phyloP scores from a whole-genome alignment of 2,888 invertebrate genomes.

The Blastobasis lacticolella region DNA sequence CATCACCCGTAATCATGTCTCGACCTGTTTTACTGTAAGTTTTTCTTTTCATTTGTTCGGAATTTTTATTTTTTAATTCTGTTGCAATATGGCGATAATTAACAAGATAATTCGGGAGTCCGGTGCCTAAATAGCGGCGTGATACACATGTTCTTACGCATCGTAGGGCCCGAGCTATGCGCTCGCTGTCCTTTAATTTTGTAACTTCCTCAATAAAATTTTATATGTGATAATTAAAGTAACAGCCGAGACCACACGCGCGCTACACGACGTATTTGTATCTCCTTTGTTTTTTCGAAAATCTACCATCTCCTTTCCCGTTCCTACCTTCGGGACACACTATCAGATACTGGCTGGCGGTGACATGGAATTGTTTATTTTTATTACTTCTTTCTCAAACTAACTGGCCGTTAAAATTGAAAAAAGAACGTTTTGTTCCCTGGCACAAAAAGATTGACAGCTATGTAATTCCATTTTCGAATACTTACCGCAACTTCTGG shows the following conservation, averaged over 20 bases:
- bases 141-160: constrained; percentile 25
- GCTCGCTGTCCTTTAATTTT: constrained; percentile 40
- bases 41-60: too few species aligned
- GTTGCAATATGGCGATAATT: not conserved
- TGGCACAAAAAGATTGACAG: not conserved
- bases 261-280: constrained; percentile 8
- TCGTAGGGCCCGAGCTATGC: constrained; percentile 21
- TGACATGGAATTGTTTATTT: not conserved
- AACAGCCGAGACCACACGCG: constrained; percentile 33
- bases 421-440: not conserved
- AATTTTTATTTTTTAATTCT: not conserved
- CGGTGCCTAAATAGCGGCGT: constrained; percentile 7
- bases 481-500: not conserved
- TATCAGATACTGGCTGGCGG: too few species aligned
- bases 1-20: too few species aligned
- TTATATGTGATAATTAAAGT: constrained; percentile 57
- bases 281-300: constrained; percentile 17
- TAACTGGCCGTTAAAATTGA: not conserved
- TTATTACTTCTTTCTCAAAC: not conserved
- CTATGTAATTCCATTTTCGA: not conserved
- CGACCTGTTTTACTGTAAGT: too few species aligned
- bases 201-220: constrained; percentile 63
- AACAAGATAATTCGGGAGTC: constrained; percentile 4
- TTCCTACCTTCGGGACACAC: too few species aligned
- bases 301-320: not conserved